Evolutionary conservation across 2,888 invertebrate species (phyloP).

Genomic region (Chloroclystis v-ata): DNA sequence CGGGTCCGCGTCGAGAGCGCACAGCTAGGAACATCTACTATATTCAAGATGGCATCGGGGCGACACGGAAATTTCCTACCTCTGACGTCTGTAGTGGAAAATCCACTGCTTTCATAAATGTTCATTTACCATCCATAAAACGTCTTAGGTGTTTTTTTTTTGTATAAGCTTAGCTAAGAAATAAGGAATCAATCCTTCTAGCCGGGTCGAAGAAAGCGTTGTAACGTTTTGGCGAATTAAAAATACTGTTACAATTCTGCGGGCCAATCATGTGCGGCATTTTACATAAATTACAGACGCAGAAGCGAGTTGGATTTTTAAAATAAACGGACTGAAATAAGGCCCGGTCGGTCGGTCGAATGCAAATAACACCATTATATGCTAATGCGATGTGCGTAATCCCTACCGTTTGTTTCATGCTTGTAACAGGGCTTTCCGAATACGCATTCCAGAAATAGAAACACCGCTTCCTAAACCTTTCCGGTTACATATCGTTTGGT

Average conservation of each 20-base stretch:
- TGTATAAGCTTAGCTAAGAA: too few relatives aligned
- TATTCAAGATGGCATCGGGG: slow-evolving; percentile 52
- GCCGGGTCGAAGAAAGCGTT: slow-evolving; percentile 33
- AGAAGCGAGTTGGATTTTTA: slow-evolving; percentile 63
- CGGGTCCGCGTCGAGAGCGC: slow-evolving; percentile 47
- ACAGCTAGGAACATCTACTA: slow-evolving; percentile 44
- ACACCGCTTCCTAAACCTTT: slow-evolving; percentile 39
- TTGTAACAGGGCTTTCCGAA: slow-evolving; percentile 50
- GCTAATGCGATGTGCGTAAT: slow-evolving; percentile 70
- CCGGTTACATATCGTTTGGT: slow-evolving; percentile 25
- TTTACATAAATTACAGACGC: slow-evolving; percentile 69
- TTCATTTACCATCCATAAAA: too few relatives aligned
- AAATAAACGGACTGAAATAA: slow-evolving; percentile 68
- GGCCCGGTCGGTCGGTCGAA: slow-evolving; percentile 48
- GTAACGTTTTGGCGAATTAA: slow-evolving; percentile 37
- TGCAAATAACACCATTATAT: slow-evolving; percentile 75
- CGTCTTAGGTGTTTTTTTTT: too few relatives aligned
- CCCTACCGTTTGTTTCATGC: slow-evolving; percentile 53
- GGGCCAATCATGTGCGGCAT: slow-evolving; percentile 63
- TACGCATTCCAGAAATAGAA: slow-evolving; percentile 51
- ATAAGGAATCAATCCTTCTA: slow-evolving; percentile 7
- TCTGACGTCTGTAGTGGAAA: slow-evolving; percentile 9
- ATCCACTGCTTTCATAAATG: too few relatives aligned
- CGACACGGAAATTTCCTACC: slow-evolving; percentile 38
- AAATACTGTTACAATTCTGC: slow-evolving; percentile 49